A percentile compares a stretch with the other conserved stretches of the same genome.
Conservation (phyloP, 2,113 vertebrate genomes). For the Centropristis striata region DNA sequence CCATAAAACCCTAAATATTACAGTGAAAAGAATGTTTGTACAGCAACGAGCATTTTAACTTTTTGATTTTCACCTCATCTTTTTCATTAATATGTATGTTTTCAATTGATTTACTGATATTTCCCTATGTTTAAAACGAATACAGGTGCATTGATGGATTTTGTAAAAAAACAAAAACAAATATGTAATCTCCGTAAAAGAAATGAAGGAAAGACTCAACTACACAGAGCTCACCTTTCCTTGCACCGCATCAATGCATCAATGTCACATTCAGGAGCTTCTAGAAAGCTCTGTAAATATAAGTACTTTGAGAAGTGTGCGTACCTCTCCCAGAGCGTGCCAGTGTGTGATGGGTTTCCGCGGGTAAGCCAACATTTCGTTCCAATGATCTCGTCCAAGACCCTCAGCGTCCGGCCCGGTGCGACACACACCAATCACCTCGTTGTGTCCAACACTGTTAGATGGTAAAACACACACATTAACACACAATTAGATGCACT, state of each 20-base stretch:
- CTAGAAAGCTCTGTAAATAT: background rate
- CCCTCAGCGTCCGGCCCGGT: constrained; percentile 95
- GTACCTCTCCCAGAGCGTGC: constrained; percentile 96
- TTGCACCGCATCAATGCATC: background rate
- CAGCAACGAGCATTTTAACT: background rate
- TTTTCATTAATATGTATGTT: background rate
- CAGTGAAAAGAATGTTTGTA: background rate
- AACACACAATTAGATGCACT: background rate
- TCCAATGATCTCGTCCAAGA: constrained; percentile 98
- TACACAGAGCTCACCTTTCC: background rate
- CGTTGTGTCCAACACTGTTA: constrained; percentile 96
- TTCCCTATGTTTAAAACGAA: background rate
- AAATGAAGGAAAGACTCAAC: background rate
- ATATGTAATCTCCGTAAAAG: background rate
- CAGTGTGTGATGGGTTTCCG: constrained; percentile 98
- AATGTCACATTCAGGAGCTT: constrained; percentile 3
- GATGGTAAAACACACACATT: constrained; percentile 16
- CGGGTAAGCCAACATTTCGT: constrained; percentile 98
- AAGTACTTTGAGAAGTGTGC: background rate
- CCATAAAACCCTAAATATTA: background rate
- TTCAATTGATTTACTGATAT: too few species aligned
- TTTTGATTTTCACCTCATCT: background rate
- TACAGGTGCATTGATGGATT: background rate
- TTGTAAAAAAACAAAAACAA: background rate
- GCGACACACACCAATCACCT: constrained; percentile 96